A percentile compares a stretch with the other conserved stretches of the same genome.
These are phyloP conservation scores for Oreohelix idahoensis DNA, from an alignment of 1,140 invertebrate species.

Conservation along the genomic window DNA sequence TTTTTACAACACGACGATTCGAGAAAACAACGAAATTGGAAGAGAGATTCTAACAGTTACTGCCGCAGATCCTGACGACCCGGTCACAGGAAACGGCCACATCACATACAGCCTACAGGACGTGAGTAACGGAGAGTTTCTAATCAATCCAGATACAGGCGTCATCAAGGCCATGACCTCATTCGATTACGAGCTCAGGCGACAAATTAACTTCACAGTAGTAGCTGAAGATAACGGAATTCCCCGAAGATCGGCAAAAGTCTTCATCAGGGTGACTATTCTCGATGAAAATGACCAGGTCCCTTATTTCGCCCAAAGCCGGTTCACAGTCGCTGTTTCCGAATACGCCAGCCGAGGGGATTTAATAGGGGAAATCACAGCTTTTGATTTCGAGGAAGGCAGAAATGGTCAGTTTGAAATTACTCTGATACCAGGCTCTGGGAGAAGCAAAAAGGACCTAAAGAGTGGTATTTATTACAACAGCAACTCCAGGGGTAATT, in stretches of 20 bases:
- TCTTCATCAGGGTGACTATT: slow-evolving; percentile 46
- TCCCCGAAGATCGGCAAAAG: slow-evolving; percentile 42
- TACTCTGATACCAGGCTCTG: slow-evolving; percentile 27
- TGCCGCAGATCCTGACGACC: slow-evolving; percentile 88
- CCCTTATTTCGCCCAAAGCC: slow-evolving; percentile 44
- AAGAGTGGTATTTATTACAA: background rate
- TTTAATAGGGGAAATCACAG: slow-evolving; percentile 41
- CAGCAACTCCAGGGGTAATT: background rate
- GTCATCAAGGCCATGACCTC: slow-evolving; percentile 43
- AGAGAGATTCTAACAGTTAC: slow-evolving; percentile 77
- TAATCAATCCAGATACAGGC: slow-evolving; percentile 41
- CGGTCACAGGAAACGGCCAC: slow-evolving; percentile 74
- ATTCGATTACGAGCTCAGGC: slow-evolving; percentile 53
- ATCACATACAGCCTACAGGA: slow-evolving; percentile 52
- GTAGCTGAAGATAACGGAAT: slow-evolving; percentile 54
- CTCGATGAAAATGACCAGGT: slow-evolving; percentile 57
- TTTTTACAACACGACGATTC: slow-evolving; percentile 45
- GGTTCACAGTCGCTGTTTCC: slow-evolving; percentile 50
- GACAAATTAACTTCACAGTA: slow-evolving; percentile 51
- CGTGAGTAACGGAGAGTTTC: slow-evolving; percentile 36
- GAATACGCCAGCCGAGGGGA: slow-evolving; percentile 45
- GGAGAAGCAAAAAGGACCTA: background rate
- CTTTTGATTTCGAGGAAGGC: slow-evolving; percentile 45
- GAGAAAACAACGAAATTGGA: slow-evolving; percentile 62
- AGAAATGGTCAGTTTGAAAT: slow-evolving; percentile 48